Percentiles rank a stretch among this genome's conserved stretches.
phyloP scores from a whole-genome alignment of 2,888 invertebrate genomes.

The Hydraecia micacea region DNA sequence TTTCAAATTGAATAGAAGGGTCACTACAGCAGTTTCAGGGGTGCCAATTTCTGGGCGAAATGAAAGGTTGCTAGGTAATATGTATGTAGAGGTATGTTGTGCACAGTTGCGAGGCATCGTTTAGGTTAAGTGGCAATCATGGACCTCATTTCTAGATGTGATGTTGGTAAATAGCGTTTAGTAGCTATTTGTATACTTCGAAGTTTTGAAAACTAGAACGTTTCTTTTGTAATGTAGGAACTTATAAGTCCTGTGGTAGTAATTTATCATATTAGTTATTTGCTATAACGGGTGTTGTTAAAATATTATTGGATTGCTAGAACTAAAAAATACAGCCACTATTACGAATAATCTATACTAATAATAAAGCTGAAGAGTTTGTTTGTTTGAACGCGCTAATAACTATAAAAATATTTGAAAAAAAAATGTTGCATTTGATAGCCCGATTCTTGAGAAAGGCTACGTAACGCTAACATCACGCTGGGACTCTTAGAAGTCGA shows the following conservation, averaged over 20 bases:
- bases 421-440: no score
- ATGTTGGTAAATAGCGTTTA: constrained; percentile 5
- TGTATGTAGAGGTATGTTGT: neutral
- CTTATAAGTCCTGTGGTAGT: neutral
- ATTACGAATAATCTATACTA: no score
- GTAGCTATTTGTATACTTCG: neutral
- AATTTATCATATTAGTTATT: no score
- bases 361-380: no score
- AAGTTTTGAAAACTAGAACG: neutral
- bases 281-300: no score
- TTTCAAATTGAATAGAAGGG: constrained; percentile 36
- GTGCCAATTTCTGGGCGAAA: constrained; percentile 11
- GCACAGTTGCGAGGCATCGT: constrained; percentile 21
- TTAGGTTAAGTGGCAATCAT: constrained; percentile 39
- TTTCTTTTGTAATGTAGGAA: neutral
- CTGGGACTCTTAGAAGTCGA: no score
- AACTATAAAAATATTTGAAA: no score
- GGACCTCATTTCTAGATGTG: constrained; percentile 14
- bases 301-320: no score
- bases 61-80: constrained; percentile 1
- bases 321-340: no score
- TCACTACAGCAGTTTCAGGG: neutral
- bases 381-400: no score
- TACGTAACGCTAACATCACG: no score
- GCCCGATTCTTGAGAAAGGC: no score